These are phyloP conservation scores for Brachionus plicatilis DNA, from an alignment of 1,140 invertebrate genomes.

Conservation along the genomic window DNA sequence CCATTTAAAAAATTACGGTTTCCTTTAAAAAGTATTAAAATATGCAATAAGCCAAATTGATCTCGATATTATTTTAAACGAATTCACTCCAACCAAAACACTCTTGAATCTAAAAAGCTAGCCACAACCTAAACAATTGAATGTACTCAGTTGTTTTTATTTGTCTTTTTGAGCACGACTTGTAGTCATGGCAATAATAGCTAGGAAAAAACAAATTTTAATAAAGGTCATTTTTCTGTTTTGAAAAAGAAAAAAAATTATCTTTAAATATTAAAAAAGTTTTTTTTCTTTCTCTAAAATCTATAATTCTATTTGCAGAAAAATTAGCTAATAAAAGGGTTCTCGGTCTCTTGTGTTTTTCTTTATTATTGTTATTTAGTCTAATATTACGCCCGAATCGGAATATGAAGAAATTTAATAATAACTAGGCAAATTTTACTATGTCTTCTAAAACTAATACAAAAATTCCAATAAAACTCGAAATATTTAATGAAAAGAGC, in stretches of 20 bases:
- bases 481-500: constrained; percentile 25
- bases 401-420: constrained; percentile 20
- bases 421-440: background rate
- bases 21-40: background rate
- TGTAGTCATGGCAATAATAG: background rate
- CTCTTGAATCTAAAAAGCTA: background rate
- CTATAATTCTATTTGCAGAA: background rate
- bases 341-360: background rate
- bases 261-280: background rate
- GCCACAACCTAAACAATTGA: constrained; percentile 14
- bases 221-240: constrained; percentile 20
- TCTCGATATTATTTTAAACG: background rate
- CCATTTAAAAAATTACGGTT: background rate
- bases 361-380: constrained; percentile 6
- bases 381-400: background rate
- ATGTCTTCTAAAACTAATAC: constrained; percentile 20
- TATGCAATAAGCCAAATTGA: background rate
- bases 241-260: constrained; percentile 3
- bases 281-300: background rate
- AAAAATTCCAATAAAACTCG: constrained; percentile 22
- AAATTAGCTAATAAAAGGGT: constrained; percentile 24
- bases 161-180: constrained; percentile 1
- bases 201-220: background rate
- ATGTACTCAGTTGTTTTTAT: constrained; percentile 7
- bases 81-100: background rate